Conservation (phyloP, 1,140 invertebrate genomes). For the Panulirus ornatus region DNA sequence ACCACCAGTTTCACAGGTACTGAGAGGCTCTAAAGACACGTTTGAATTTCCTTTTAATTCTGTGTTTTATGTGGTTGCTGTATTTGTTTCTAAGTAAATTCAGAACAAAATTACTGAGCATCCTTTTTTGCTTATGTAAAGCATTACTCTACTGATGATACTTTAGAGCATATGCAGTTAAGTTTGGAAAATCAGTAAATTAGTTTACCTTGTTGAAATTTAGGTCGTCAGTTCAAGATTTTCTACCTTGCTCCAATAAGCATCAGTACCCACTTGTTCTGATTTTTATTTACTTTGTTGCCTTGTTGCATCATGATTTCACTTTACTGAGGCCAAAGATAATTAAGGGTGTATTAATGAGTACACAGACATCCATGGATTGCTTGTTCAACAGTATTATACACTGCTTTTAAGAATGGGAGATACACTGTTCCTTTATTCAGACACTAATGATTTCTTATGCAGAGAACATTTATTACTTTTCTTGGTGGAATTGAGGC, state of each 20-base stretch:
- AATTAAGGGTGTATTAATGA: background rate
- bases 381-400: background rate
- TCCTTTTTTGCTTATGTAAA: too few relatives aligned
- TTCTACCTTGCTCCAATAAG: background rate
- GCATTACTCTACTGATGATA: background rate
- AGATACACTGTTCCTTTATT: background rate
- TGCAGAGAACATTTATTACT: too few relatives aligned
- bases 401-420: background rate
- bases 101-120: background rate
- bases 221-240: too few relatives aligned
- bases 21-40: too few relatives aligned
- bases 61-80: background rate
- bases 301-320: conserved; percentile 7
- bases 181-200: background rate
- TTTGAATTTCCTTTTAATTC: background rate
- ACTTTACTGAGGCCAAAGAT: background rate
- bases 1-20: conserved; percentile 62
- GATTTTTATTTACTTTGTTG: background rate
- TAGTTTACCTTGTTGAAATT: background rate
- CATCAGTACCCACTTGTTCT: background rate
- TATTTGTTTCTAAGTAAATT: background rate
- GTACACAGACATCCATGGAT: background rate
- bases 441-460: too few relatives aligned
- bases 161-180: background rate
- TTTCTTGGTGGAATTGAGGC: too few relatives aligned